A percentile compares a stretch with the other conserved stretches of the same genome.
Conservation (phyloP, 2,113 vertebrate genomes). For the Ictidomys tridecemlineatus region DNA sequence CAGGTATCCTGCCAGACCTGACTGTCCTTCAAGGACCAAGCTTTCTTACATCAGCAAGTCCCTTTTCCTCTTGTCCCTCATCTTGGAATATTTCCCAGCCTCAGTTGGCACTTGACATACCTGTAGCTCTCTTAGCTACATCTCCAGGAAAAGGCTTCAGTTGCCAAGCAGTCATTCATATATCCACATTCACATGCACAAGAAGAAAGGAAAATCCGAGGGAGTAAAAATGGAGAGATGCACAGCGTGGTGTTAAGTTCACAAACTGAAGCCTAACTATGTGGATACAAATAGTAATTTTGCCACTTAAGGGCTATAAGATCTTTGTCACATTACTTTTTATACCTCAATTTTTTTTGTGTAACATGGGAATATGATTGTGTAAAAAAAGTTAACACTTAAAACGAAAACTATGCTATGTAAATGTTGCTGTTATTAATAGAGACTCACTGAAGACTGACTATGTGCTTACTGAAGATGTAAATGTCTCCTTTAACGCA, state of each 20-base stretch:
- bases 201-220: not conserved
- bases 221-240: too few relatives aligned
- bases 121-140: not conserved
- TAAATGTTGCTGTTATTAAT: not conserved
- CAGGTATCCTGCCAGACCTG: fast-evolving
- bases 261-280: not conserved
- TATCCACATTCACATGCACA: too few relatives aligned
- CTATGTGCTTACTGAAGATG: not conserved
- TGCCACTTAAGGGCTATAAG: not conserved
- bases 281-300: not conserved
- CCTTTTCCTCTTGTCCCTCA: not conserved
- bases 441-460: not conserved
- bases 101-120: not conserved
- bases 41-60: not conserved
- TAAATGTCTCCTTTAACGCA: not conserved
- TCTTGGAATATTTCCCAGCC: not conserved
- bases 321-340: not conserved
- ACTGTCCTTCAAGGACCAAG: not conserved
- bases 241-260: not conserved
- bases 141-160: not conserved
- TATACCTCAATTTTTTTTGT: not conserved
- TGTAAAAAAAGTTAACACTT: not conserved
- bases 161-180: too few relatives aligned
- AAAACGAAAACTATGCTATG: not conserved
- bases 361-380: not conserved